These are phyloP conservation scores for Pocillopora grandis DNA, from an alignment of 92 coral and sea anemone genomes.

Conservation along the genomic window DNA sequence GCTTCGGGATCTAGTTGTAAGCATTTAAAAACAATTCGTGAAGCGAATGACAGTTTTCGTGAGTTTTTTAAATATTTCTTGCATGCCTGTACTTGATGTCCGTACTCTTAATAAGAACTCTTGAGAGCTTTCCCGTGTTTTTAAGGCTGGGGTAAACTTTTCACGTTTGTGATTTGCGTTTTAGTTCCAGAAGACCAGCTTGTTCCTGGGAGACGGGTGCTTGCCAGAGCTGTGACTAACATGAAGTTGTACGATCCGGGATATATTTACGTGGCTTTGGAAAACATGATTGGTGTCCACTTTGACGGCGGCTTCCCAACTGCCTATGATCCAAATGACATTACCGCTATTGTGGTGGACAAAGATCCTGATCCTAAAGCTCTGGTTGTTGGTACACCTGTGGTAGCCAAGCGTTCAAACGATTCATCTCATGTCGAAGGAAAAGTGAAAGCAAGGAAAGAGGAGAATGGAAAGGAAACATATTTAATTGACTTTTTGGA, in stretches of 20 bases:
- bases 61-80: too few species aligned
- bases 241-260: slow-evolving; percentile 67
- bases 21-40: too few species aligned
- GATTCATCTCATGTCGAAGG: slow-evolving; percentile 50
- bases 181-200: slow-evolving; percentile 81
- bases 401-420: slow-evolving; percentile 68
- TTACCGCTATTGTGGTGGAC: slow-evolving; percentile 81
- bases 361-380: slow-evolving; percentile 59
- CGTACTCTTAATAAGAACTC: too few species aligned
- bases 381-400: slow-evolving; percentile 66
- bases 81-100: too few species aligned
- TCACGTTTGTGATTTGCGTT: background rate
- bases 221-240: slow-evolving; percentile 71
- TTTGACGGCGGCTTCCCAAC: slow-evolving; percentile 57
- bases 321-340: slow-evolving; percentile 77
- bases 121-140: background rate
- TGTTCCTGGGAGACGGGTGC: slow-evolving; percentile 84
- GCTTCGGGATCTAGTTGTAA: too few species aligned
- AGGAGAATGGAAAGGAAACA: slow-evolving; percentile 48
- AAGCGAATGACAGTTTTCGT: too few species aligned
- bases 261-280: slow-evolving; percentile 48
- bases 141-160: background rate
- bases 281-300: slow-evolving; percentile 51
- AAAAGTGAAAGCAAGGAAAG: slow-evolving; percentile 41
- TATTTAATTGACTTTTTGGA: slow-evolving; percentile 71